phyloP scores from a whole-genome alignment of 1,140 invertebrate genomes.

The Hyles vespertilio region DNA sequence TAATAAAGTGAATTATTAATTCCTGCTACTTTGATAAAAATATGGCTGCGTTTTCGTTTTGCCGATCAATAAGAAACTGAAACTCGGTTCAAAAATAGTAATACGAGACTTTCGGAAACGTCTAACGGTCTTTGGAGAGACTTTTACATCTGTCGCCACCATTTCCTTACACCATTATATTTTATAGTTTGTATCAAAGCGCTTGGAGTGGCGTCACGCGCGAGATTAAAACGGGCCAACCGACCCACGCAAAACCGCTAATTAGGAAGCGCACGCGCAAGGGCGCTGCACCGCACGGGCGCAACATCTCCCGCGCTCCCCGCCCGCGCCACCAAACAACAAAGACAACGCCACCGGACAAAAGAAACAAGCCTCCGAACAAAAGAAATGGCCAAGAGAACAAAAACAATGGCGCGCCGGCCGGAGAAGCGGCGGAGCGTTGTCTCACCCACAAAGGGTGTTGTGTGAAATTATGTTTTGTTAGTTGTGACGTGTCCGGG shows the following conservation, averaged over 20 bases:
- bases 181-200: conserved; percentile 10
- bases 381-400: conserved; percentile 36
- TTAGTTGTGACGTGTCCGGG: conserved; percentile 30
- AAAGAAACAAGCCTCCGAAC: conserved; percentile 17
- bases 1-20: too few relatives aligned
- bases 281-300: conserved; percentile 39
- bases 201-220: conserved; percentile 37
- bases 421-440: conserved; percentile 27
- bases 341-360: not conserved
- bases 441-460: conserved; percentile 42
- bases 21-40: too few relatives aligned
- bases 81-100: too few relatives aligned
- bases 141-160: too few relatives aligned
- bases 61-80: too few relatives aligned
- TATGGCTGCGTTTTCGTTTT: too few relatives aligned
- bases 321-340: not conserved
- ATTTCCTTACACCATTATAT: not conserved
- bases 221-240: conserved; percentile 55
- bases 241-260: conserved; percentile 53
- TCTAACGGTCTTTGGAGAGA: not conserved
- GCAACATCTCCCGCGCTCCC: too few relatives aligned
- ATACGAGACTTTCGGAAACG: not conserved
- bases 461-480: conserved; percentile 40
- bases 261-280: conserved; percentile 64
- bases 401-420: conserved; percentile 34